These are phyloP conservation scores for Caenorhabditis parvicauda DNA, from an alignment of 2,888 invertebrate species.

Conservation along the genomic window DNA sequence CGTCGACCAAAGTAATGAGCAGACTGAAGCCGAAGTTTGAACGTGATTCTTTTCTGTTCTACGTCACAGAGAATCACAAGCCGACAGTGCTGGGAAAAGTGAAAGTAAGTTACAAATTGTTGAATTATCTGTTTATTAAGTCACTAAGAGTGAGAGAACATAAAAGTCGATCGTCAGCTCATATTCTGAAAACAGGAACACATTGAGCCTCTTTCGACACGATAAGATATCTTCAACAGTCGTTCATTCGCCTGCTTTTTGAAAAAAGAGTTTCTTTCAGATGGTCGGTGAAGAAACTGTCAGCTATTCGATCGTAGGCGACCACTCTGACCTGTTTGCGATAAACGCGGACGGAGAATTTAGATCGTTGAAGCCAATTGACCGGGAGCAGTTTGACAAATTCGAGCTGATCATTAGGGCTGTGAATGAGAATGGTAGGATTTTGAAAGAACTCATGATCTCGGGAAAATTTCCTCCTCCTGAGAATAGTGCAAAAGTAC, in stretches of 20 bases:
- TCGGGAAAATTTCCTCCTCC: neutral
- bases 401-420: conserved; percentile 37
- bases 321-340: conserved; percentile 19
- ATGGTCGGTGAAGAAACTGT: neutral
- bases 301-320: conserved; percentile 10
- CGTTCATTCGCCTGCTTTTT: neutral
- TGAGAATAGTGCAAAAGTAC: neutral
- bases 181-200: no score
- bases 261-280: conserved; percentile 1
- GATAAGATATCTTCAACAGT: no score
- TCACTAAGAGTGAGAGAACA: no score
- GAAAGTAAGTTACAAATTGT: no score
- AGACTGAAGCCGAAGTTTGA: conserved; percentile 15
- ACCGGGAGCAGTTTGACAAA: conserved; percentile 30
- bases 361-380: conserved; percentile 20
- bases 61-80: conserved; percentile 26
- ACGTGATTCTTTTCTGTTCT: conserved; percentile 22
- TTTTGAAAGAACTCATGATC: neutral
- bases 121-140: no score
- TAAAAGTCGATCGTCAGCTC: no score
- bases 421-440: conserved; percentile 23
- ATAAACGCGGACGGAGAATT: conserved; percentile 28
- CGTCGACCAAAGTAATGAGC: no score
- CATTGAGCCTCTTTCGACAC: no score
- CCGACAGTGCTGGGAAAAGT: conserved; percentile 23